A percentile compares a stretch with the other conserved stretches of the same genome.
phyloP scores from a whole-genome alignment of 2,797 vertebrate genomes.

The Pangasius larnaudii region DNA sequence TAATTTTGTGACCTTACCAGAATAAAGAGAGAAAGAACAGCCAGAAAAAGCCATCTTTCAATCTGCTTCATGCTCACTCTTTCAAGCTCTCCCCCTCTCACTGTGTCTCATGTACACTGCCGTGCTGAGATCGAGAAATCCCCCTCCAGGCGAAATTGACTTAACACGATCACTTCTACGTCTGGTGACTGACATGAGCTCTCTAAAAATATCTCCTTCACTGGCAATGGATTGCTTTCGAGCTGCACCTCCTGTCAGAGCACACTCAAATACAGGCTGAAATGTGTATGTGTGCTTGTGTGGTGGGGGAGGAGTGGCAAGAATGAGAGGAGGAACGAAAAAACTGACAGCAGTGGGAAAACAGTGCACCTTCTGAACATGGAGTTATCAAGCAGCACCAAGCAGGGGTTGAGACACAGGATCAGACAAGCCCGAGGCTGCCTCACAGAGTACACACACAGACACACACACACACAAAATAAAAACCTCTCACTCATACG shows the following conservation, averaged over 20 bases:
- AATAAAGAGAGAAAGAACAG: slow-evolving; percentile 43
- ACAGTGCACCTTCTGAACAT: slow-evolving; percentile 53
- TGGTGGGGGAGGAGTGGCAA: slow-evolving; percentile 39
- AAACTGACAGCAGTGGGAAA: slow-evolving; percentile 54
- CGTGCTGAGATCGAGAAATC: slow-evolving; percentile 62
- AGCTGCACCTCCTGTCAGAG: slow-evolving; percentile 60
- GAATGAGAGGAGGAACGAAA: slow-evolving; percentile 44
- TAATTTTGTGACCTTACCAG: slow-evolving; percentile 70
- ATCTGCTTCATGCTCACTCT: slow-evolving; percentile 30
- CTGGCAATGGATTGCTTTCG: slow-evolving; percentile 58
- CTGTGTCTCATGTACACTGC: slow-evolving; percentile 62
- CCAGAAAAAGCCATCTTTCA: slow-evolving; percentile 34
- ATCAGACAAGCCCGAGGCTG: slow-evolving; percentile 48
- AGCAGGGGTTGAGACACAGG: slow-evolving; percentile 50
- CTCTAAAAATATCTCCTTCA: slow-evolving; percentile 61
- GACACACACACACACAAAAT: slow-evolving; percentile 33
- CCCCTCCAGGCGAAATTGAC: slow-evolving; percentile 68
- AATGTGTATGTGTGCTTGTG: slow-evolving; percentile 25
- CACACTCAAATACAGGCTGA: slow-evolving; percentile 50
- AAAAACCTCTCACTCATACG: slow-evolving; percentile 8
- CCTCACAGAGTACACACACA: slow-evolving; percentile 41
- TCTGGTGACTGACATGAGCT: slow-evolving; percentile 62
- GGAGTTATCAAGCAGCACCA: slow-evolving; percentile 54
- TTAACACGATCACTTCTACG: slow-evolving; percentile 69
- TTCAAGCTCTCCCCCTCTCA: slow-evolving; percentile 37